phyloP scores from a whole-genome alignment of 2,888 invertebrate genomes.

The Lasius fuliginosus region DNA sequence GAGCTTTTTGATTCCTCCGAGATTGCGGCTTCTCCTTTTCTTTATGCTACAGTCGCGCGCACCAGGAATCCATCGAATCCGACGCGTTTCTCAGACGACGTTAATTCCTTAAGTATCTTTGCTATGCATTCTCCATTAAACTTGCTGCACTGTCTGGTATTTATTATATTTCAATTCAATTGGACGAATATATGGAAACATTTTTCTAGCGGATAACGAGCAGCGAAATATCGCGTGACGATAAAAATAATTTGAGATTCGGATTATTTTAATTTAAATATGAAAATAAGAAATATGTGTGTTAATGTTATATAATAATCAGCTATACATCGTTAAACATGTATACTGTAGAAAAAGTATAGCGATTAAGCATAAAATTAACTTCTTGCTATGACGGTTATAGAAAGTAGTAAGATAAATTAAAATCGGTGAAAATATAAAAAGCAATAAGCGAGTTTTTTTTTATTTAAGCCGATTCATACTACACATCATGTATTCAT shows the following conservation, averaged over 20 bases:
- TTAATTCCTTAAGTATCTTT: background rate
- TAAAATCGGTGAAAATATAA: background rate
- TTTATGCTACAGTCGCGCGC: background rate
- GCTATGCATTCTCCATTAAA: conserved; percentile 7
- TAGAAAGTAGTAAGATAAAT: background rate
- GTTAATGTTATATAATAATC: background rate
- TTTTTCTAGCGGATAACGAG: background rate
- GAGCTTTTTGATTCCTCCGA: conserved; percentile 28
- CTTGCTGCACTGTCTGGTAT: background rate
- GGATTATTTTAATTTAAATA: conserved; percentile 1
- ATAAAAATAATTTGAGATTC: background rate
- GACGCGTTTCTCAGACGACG: conserved; percentile 2
- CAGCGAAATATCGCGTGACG: background rate
- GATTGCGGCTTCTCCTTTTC: background rate
- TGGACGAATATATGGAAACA: background rate
- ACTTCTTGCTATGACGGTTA: background rate
- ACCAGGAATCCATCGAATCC: conserved; percentile 5
- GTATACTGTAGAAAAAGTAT: background rate
- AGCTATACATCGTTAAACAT: background rate
- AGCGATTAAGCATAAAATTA: background rate
- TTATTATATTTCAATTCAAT: background rate
- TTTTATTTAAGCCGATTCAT: background rate
- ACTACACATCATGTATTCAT: background rate
- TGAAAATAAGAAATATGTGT: background rate
- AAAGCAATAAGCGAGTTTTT: background rate